Base-by-base conservation (phyloP, 53 echinoderm and acorn worm genomes). In the Stichopus horrens region DNA sequence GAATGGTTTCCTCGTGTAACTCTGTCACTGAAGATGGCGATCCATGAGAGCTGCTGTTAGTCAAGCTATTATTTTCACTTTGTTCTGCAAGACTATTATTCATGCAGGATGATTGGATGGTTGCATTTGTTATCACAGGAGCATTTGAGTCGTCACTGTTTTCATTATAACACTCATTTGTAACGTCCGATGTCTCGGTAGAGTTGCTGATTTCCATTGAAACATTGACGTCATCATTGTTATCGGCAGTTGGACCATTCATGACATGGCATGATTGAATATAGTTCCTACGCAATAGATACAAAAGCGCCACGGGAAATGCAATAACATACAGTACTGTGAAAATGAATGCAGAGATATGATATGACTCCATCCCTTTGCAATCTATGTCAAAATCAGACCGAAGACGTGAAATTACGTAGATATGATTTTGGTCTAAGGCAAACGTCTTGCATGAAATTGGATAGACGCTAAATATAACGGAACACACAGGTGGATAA, bases 301-400 rank as follows among this genome's bases (percentile, higher is more conserved):
- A 23, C 2, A 91, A 82, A 68, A 94, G 52, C 14, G 55, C 58
- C n/a, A 88, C n/a, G 0, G 94, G 94, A 57, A 90, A 92, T 7
- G 83, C 90, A 8, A 94, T 73, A 7, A 94, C 88, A 82, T 94
- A 94, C 8, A 76, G 3, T 3, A 23, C 55, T 7, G 92, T 55
- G 18, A 87, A 56, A 9, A 68, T 74, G 60, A 90, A 75, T 18
- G 94, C 92, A 55, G 90, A 86, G 4, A 11, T 58, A 22, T 94
- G 90, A 13, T 51, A 57, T 55, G 52, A 19, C 9, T 8, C 13
- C 10, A 78, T 5, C 4, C 37, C 74, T n/a, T 86, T 21, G 74
- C 94, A 94, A 37, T 77, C 68, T 10, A 90, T 78, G n/a, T 89
- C 86, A 90, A 88, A 92, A 52, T 94, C 90, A 18, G 88, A 88